Conservation (phyloP, 2,797 vertebrate genomes). For the Coccyzus lansbergi region DNA sequence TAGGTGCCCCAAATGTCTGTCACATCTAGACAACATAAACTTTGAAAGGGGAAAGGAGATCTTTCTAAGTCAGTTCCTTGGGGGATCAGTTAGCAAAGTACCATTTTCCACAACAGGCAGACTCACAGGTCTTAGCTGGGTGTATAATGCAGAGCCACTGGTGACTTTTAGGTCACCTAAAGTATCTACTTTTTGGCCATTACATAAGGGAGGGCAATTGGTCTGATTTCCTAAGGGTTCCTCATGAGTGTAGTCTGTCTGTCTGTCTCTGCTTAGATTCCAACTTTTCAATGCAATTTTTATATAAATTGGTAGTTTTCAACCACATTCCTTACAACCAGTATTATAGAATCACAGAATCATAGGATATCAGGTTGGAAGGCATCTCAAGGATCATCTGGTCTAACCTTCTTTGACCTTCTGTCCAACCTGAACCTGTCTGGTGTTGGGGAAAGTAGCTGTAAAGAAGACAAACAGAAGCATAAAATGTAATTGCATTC, state of each 20-base stretch:
- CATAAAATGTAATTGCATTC: fast-evolving
- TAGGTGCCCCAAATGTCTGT: not conserved
- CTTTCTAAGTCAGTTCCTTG: not conserved
- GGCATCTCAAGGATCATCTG: no score
- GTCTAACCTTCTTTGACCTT: no score
- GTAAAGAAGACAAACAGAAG: not conserved
- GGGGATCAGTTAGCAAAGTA: not conserved
- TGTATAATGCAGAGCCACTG: not conserved
- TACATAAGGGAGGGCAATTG: not conserved
- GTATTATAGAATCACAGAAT: no score
- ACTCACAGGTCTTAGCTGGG: not conserved
- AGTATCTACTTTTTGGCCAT: not conserved
- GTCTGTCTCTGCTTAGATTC: not conserved
- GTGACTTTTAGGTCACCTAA: not conserved
- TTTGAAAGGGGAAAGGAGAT: not conserved
- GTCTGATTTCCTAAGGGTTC: not conserved
- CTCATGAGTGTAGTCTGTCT: fast-evolving
- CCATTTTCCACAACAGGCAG: not conserved
- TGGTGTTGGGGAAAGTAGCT: not conserved
- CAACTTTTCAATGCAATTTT: not conserved
- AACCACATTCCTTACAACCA: not conserved
- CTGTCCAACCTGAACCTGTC: no score
- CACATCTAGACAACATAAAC: not conserved
- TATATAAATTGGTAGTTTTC: not conserved
- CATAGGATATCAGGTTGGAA: no score